Evolutionary conservation across 2,888 invertebrate genomes (phyloP).

Genomic region (Apodemia mormo): DNA sequence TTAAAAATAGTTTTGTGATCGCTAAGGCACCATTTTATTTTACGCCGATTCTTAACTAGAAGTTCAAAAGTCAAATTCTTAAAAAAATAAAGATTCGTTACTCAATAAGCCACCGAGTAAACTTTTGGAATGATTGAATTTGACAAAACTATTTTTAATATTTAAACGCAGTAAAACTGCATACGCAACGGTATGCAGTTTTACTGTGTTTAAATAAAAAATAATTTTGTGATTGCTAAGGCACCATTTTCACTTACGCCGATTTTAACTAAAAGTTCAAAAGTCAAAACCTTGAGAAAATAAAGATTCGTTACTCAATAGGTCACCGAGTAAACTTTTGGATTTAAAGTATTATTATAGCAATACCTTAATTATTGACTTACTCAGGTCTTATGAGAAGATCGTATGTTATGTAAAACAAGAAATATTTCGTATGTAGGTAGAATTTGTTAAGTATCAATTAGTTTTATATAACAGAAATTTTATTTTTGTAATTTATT

Average conservation of each 20-base stretch:
- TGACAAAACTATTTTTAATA: no score
- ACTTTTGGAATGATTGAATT: neutral
- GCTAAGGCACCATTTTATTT: neutral
- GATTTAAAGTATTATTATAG: neutral
- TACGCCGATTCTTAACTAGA: neutral
- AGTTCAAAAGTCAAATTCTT: constrained; percentile 5
- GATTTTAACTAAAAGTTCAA: neutral
- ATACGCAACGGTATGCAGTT: no score
- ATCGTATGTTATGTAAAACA: neutral
- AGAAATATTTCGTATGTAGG: neutral
- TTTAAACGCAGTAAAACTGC: no score
- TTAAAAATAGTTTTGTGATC: neutral
- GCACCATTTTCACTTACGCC: neutral
- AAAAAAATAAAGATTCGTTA: neutral
- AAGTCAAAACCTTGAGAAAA: neutral
- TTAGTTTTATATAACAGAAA: neutral
- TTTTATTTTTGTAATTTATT: no score
- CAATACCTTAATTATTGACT: neutral
- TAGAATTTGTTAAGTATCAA: neutral
- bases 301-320: neutral
- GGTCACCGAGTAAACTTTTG: constrained; percentile 12
- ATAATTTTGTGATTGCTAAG: neutral
- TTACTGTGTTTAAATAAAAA: neutral
- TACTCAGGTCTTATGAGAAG: neutral
- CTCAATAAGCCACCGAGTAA: constrained; percentile 8